phyloP scores from a whole-genome alignment of 2,888 invertebrate genomes.

The Cloeon dipterum region DNA sequence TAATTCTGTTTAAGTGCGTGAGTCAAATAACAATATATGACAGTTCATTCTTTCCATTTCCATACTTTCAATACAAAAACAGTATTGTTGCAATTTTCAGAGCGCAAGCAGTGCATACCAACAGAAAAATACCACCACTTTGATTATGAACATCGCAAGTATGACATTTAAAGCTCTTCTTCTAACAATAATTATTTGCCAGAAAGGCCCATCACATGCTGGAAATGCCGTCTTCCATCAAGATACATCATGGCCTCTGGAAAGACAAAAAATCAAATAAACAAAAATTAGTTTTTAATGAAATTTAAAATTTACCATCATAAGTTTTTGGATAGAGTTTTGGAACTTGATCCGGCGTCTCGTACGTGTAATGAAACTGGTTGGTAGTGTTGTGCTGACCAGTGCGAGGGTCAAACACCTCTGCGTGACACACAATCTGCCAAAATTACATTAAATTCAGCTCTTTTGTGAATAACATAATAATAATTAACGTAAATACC shows the following conservation, averaged over 20 bases:
- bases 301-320: constrained; percentile 23
- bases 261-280: constrained; percentile 9
- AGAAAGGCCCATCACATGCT: constrained; percentile 18
- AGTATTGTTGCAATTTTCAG: too few species aligned
- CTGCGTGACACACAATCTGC: constrained; percentile 25
- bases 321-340: constrained; percentile 38
- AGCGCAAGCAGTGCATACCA: too few species aligned
- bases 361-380: constrained; percentile 48
- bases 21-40: too few species aligned
- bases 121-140: too few species aligned
- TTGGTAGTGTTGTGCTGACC: constrained; percentile 37
- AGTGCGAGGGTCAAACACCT: constrained; percentile 32
- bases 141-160: too few species aligned
- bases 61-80: too few species aligned
- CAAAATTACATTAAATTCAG: not conserved
- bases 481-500: constrained; percentile 22
- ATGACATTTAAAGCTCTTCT: too few species aligned
- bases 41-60: too few species aligned
- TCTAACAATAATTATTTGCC: too few species aligned
- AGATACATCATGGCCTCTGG: constrained; percentile 31
- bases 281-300: not conserved
- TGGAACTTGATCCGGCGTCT: constrained; percentile 22
- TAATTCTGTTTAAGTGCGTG: too few species aligned
- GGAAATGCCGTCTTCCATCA: constrained; percentile 29
- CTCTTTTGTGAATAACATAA: not conserved